Base-by-base conservation (phyloP, 2,797 vertebrate genomes). In the Ctenopoma multispine region DNA sequence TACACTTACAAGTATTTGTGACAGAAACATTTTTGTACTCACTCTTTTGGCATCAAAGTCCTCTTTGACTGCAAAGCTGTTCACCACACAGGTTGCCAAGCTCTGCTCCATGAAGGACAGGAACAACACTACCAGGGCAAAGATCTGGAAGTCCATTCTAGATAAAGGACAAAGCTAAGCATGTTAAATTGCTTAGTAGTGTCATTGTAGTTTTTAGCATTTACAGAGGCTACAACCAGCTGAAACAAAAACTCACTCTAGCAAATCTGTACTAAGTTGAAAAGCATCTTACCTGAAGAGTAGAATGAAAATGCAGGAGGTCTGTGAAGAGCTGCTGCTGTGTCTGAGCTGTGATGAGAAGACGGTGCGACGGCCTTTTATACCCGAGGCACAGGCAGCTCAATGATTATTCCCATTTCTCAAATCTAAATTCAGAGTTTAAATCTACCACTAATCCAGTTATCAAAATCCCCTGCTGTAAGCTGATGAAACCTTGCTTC, bases 41-140 rank as follows among this genome's bases (percentile, higher is more conserved):
- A 97, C 96, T 90, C 92, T 94, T 83, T 93, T 91, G 5, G 92
- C 92, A 47, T 97, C 96, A 76, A 97, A 97, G 86, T 96, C 92
- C 21, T 94, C 80, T 87, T 96, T 97, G 88, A 97, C 96, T 11
- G 87, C 83, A 72, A 97, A 96, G 77, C 94, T 95, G 64, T 97
- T 95, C 73, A 97, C 96, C 55, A 93, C 84, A 60, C 96, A 97
- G 65, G 94, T 89, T 64, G 95, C 92, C 79, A 92, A 88, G 79
- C 92, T 90, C 3, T 90, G 87, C 81, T 96, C 93, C 74, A 95
- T 61, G 40, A 89, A 89, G 68, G 93, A 93, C 79, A 96, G 79
- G 44, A 96, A 11, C 1, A 89, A 79, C 80, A 94, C 86, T 72
- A 95, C 77, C 86, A 96, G 80, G 74, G 93, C 53, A 15, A 92